These are phyloP conservation scores for Pristionchus exspectatus DNA, from an alignment of 2,888 invertebrate genomes.

Conservation along the genomic window DNA sequence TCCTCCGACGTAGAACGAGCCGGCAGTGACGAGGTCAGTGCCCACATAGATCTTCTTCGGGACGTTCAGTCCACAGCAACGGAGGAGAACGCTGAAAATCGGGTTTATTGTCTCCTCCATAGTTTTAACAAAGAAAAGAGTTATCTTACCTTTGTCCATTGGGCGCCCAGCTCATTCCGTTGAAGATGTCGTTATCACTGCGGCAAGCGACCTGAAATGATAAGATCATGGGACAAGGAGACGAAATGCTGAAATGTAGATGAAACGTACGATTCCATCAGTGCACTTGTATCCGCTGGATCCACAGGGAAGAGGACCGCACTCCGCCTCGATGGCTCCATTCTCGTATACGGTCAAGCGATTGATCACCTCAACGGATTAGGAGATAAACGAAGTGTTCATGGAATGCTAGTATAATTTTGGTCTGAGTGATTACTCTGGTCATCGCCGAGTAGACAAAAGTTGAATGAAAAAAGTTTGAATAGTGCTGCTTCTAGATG, in stretches of 20 bases:
- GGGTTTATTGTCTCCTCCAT: neutral
- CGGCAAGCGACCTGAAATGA: constrained; percentile 60
- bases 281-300: constrained; percentile 65
- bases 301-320: constrained; percentile 78
- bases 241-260: neutral
- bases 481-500: neutral
- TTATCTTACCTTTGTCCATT: constrained; percentile 72
- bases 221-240: neutral
- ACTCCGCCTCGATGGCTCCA: constrained; percentile 78
- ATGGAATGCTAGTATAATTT: neutral
- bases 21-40: constrained; percentile 74
- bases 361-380: constrained; percentile 70
- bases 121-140: neutral
- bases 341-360: constrained; percentile 77
- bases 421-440: no score
- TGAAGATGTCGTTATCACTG: constrained; percentile 71
- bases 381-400: neutral
- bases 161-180: constrained; percentile 76
- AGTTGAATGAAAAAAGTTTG: no score
- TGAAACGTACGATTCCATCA: constrained; percentile 21
- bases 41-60: constrained; percentile 76
- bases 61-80: constrained; percentile 72
- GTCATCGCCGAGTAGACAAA: no score
- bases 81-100: constrained; percentile 69
- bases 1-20: constrained; percentile 76